phyloP scores from a whole-genome alignment of 2,888 invertebrate species.

The Molorchus minor region DNA sequence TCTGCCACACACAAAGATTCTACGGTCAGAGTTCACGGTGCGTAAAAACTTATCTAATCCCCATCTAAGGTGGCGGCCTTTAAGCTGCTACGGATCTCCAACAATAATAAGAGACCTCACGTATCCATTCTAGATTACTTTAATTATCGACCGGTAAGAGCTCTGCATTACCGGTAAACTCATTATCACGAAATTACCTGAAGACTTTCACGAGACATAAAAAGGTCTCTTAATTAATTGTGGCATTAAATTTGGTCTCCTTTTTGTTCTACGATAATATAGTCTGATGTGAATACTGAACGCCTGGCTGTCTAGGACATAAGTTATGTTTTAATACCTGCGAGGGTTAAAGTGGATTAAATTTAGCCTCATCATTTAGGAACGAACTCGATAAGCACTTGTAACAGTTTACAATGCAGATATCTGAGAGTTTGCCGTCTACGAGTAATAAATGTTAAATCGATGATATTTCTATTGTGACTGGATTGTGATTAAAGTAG shows the following conservation, averaged over 20 bases:
- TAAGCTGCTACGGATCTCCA: slow-evolving; percentile 36
- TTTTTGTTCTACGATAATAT: slow-evolving; percentile 23
- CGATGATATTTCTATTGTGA: no score
- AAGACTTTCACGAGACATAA: slow-evolving; percentile 27
- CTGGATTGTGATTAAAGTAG: no score
- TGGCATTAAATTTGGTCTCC: slow-evolving; percentile 27
- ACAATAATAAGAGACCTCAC: slow-evolving; percentile 33
- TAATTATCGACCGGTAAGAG: slow-evolving; percentile 43
- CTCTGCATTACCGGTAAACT: slow-evolving; percentile 36
- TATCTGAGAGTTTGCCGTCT: no score
- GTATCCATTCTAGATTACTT: slow-evolving; percentile 40
- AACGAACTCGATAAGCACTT: no score
- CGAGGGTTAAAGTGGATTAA: no score
- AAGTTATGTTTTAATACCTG: no score
- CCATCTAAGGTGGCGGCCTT: slow-evolving; percentile 31
- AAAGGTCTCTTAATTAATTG: slow-evolving; percentile 28
- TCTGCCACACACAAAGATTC: slow-evolving; percentile 31
- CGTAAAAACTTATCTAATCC: slow-evolving; percentile 40
- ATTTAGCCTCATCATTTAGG: no score
- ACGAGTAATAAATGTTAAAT: no score
- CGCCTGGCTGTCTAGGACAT: no score
- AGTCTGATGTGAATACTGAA: slow-evolving; percentile 20
- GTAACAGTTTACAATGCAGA: no score
- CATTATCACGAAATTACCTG: slow-evolving; percentile 32
- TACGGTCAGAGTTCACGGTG: slow-evolving; percentile 42